These are phyloP conservation scores for Thalassoma bifasciatum DNA, from an alignment of 2,113 vertebrate species.

Conservation along the genomic window DNA sequence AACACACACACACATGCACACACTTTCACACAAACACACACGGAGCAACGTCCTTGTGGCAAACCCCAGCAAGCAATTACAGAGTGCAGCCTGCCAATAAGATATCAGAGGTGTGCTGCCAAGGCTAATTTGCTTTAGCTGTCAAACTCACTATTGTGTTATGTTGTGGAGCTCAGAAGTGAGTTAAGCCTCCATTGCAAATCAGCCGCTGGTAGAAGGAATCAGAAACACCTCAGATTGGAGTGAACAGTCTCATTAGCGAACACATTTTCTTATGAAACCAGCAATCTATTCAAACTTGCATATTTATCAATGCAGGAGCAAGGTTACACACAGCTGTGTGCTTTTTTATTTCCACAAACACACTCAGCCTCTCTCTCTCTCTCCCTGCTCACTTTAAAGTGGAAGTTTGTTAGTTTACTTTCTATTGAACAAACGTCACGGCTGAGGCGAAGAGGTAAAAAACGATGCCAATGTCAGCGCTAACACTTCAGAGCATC, in stretches of 20 bases:
- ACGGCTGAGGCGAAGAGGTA: background rate
- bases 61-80: slow-evolving; percentile 74
- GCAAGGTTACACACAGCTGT: background rate
- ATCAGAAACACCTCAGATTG: slow-evolving; percentile 48
- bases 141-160: slow-evolving; percentile 70
- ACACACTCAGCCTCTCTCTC: background rate
- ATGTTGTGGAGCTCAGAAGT: slow-evolving; percentile 46
- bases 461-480: slow-evolving; percentile 5
- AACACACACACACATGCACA: background rate
- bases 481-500: background rate
- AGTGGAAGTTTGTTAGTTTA: slow-evolving; percentile 43
- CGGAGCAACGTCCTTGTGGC: slow-evolving; percentile 57
- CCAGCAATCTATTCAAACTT: slow-evolving; percentile 10
- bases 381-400: slow-evolving; percentile 29
- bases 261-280: slow-evolving; percentile 32
- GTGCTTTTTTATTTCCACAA: background rate
- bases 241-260: slow-evolving; percentile 54
- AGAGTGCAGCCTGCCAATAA: slow-evolving; percentile 70
- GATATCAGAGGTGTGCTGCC: slow-evolving; percentile 73
- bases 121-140: slow-evolving; percentile 76
- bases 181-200: slow-evolving; percentile 59
- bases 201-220: slow-evolving; percentile 40
- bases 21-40: background rate
- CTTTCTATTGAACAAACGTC: slow-evolving; percentile 56
- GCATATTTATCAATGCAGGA: background rate